phyloP scores from a whole-genome alignment of 1,140 invertebrate species.

The Aphaenogaster ashmeadi region DNA sequence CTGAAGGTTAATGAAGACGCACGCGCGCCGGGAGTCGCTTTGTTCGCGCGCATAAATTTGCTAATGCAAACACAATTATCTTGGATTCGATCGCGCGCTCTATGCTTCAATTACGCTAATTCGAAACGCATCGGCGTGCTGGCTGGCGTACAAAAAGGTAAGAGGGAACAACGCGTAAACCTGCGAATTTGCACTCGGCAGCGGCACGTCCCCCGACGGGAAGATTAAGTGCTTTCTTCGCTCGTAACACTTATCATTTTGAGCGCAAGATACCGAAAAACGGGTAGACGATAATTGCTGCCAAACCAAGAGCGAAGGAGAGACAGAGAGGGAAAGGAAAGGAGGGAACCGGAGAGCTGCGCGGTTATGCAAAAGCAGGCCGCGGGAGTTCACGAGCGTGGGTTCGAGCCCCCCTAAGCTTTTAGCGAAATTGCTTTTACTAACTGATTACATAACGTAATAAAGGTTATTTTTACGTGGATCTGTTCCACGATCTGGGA shows the following conservation, averaged over 20 bases:
- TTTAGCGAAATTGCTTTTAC: conserved; percentile 79
- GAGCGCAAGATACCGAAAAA: conserved; percentile 68
- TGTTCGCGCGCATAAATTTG: conserved; percentile 56
- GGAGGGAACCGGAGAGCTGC: conserved; percentile 1
- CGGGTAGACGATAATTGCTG: conserved; percentile 71
- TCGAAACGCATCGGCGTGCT: conserved; percentile 34
- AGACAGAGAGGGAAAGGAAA: not conserved
- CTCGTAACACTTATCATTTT: conserved; percentile 70
- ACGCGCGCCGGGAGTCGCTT: conserved; percentile 25
- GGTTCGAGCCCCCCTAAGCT: conserved; percentile 59
- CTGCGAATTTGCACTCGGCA: conserved; percentile 61
- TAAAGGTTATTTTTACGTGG: conserved; percentile 74
- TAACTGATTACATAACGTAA: conserved; percentile 78
- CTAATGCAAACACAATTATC: conserved; percentile 53
- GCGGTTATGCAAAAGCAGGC: conserved; percentile 74
- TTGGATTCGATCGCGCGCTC: conserved; percentile 42
- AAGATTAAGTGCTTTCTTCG: conserved; percentile 70
- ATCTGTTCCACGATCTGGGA: conserved; percentile 61
- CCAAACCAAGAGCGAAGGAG: conserved; percentile 49
- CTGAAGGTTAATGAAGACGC: conserved; percentile 48
- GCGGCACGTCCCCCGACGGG: not conserved
- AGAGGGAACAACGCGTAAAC: conserved; percentile 29
- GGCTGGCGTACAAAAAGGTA: not conserved
- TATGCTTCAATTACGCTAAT: conserved; percentile 71
- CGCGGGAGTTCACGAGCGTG: conserved; percentile 43